phyloP scores from a whole-genome alignment of 2,888 invertebrate species.

The Lithophane socia region DNA sequence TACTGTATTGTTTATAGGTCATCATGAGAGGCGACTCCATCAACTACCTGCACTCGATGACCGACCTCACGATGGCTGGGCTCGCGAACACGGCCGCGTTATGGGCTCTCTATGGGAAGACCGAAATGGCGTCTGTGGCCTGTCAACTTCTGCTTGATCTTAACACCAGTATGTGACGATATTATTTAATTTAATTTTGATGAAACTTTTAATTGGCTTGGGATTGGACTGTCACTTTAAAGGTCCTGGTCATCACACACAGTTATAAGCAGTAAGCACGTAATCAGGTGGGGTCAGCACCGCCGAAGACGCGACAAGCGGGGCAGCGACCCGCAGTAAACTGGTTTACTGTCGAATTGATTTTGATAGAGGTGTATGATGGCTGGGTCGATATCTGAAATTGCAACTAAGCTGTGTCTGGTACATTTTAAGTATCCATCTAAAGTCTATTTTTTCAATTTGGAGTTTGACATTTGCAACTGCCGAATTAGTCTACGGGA shows the following conservation, averaged over 20 bases:
- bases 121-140: slow-evolving; percentile 95
- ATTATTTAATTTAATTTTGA: background rate
- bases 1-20: slow-evolving; percentile 86
- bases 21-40: slow-evolving; percentile 96
- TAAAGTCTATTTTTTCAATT: too few species aligned
- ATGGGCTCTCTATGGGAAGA: slow-evolving; percentile 97
- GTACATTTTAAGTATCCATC: background rate
- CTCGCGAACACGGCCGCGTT: slow-evolving; percentile 95
- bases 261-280: background rate
- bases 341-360: background rate
- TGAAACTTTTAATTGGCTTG: background rate
- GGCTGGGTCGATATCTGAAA: background rate
- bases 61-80: slow-evolving; percentile 95
- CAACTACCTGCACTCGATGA: slow-evolving; percentile 95
- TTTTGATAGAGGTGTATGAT: background rate
- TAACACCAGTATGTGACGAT: slow-evolving; percentile 91
- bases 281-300: background rate
- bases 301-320: background rate
- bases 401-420: background rate
- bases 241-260: background rate
- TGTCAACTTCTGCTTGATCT: slow-evolving; percentile 95
- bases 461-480: too few species aligned
- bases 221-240: background rate
- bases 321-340: background rate
- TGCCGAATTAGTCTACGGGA: too few species aligned